Conservation (phyloP, 2,888 invertebrate species). For the Trisateles emortualis region DNA sequence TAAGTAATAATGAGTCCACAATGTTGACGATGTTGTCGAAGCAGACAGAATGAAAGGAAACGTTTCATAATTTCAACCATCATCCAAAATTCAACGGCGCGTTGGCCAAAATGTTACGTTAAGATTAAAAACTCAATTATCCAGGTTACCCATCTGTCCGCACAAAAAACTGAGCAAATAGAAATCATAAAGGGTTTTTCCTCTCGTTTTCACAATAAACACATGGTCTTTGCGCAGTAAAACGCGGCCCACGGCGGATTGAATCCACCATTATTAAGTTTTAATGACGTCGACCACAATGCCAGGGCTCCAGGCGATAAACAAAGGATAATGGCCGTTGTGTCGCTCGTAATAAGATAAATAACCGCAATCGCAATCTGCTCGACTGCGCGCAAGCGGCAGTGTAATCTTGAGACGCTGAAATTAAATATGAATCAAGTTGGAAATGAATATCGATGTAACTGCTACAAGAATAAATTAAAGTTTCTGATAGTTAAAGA, state of each 20-base stretch:
- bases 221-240: slow-evolving; percentile 54
- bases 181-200: slow-evolving; percentile 49
- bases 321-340: slow-evolving; percentile 77
- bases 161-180: slow-evolving; percentile 47
- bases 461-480: slow-evolving; percentile 38
- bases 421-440: slow-evolving; percentile 66
- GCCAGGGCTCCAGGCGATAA: slow-evolving; percentile 64
- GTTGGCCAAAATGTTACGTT: slow-evolving; percentile 24
- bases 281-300: slow-evolving; percentile 78
- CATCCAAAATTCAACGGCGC: slow-evolving; percentile 21
- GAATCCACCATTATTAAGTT: slow-evolving; percentile 79
- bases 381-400: slow-evolving; percentile 36
- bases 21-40: slow-evolving; percentile 5
- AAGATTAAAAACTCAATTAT: slow-evolving; percentile 53
- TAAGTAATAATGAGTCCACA: slow-evolving; percentile 20
- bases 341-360: slow-evolving; percentile 72
- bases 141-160: slow-evolving; percentile 30
- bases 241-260: slow-evolving; percentile 64
- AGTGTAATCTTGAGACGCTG: slow-evolving; percentile 59
- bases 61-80: slow-evolving; percentile 9
- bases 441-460: slow-evolving; percentile 50
- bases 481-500: slow-evolving; percentile 39
- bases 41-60: slow-evolving; percentile 6
- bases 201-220: slow-evolving; percentile 58
- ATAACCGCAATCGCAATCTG: slow-evolving; percentile 64